Conservation (phyloP, 2,113 vertebrate species). For the Rhipidura dahli region DNA sequence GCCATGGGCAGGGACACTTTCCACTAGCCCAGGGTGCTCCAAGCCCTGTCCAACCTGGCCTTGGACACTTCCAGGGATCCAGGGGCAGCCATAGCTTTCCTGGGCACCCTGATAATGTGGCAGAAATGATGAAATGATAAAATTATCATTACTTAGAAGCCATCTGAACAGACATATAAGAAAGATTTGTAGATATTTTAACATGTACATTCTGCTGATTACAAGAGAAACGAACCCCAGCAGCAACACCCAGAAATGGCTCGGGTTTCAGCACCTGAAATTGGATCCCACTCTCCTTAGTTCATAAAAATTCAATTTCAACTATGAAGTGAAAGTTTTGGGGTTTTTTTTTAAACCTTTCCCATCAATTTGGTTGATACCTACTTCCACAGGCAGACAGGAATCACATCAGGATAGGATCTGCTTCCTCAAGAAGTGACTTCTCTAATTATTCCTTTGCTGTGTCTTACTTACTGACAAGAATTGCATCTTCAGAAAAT, state of each 20-base stretch:
- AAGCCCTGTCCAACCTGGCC: fast-evolving
- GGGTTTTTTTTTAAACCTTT: background rate
- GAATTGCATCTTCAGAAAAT: background rate
- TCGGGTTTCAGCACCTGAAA: background rate
- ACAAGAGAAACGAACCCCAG: fast-evolving
- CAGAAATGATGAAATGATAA: background rate
- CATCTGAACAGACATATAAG: background rate
- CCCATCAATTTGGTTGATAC: background rate
- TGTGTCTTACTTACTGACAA: background rate
- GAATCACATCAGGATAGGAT: background rate
- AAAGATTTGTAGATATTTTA: background rate
- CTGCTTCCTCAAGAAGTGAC: background rate
- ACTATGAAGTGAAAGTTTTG: background rate
- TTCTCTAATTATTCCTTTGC: background rate
- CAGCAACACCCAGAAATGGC: background rate
- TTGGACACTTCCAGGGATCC: background rate
- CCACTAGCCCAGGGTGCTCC: fast-evolving
- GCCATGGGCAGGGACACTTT: background rate
- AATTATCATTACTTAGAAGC: background rate
- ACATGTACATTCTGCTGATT: background rate
- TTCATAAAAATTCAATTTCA: background rate
- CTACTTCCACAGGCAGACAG: no score
- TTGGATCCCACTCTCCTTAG: background rate
- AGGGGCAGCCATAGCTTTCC: background rate
- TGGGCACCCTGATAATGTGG: background rate